Percentiles rank a stretch among this genome's conserved stretches.
Conservation (phyloP, 2,888 invertebrate species). For the Cantharis nigra region DNA sequence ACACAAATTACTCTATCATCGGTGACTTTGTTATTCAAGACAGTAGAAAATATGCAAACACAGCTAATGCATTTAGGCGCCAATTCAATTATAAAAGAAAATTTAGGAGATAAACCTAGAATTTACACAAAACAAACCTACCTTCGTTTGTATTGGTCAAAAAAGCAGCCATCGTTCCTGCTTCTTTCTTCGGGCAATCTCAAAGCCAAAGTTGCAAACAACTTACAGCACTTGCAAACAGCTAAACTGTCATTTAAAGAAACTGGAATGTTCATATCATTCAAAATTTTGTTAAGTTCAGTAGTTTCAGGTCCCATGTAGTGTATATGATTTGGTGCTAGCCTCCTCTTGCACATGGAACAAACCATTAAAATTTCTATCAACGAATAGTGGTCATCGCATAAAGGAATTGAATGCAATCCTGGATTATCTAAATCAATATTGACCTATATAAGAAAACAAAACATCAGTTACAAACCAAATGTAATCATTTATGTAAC, state of each 20-base stretch:
- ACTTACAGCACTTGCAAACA: constrained; percentile 81
- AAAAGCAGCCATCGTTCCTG: constrained; percentile 60
- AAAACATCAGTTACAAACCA: not conserved
- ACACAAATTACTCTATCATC: too few relatives aligned
- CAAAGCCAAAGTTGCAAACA: constrained; percentile 74
- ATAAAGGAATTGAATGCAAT: constrained; percentile 70
- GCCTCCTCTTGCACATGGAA: constrained; percentile 74
- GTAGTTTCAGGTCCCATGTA: constrained; percentile 66
- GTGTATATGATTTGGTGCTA: constrained; percentile 78
- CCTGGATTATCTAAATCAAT: constrained; percentile 67
- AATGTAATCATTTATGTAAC: constrained; percentile 19
- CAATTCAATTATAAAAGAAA: too few relatives aligned
- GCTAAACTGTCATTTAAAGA: constrained; percentile 70
- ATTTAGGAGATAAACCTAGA: too few relatives aligned
- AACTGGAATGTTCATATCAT: constrained; percentile 70
- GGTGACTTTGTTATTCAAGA: too few relatives aligned
- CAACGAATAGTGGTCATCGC: constrained; percentile 70
- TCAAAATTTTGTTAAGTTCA: constrained; percentile 60
- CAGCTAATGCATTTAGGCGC: too few relatives aligned
- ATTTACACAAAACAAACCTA: constrained; percentile 40
- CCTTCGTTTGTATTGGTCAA: constrained; percentile 67
- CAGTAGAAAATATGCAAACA: too few relatives aligned
- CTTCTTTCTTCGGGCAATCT: constrained; percentile 62
- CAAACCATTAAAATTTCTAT: constrained; percentile 77
- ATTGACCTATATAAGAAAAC: constrained; percentile 55